Base-by-base conservation (phyloP, 2,113 vertebrate species). In the Triplophysa siluroides region DNA sequence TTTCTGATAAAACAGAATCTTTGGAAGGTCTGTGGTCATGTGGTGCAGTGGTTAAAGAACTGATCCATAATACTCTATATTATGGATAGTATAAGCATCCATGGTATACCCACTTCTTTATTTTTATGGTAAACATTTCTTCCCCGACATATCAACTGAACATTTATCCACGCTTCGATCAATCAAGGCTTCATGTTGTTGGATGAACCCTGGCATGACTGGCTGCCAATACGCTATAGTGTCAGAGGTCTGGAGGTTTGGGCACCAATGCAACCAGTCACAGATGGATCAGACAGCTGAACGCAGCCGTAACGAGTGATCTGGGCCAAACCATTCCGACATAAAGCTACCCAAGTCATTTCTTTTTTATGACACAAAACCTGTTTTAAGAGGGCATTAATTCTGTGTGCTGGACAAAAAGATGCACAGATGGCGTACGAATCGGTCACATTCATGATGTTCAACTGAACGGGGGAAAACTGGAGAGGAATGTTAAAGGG, bases 251-350 rank as follows among this genome's bases (percentile, higher is more conserved):
- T 78, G 63, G 29, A 81, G 63, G 63, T 54, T 16, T 19, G 62
- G 58, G 56, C 70, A 79, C 76, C 76, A 41, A 58, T 70, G 83
- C 64, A 72, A 56, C 79, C 79, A 81, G 79, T 81, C 70, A 65
- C 83, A 81, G 79, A 84, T 84, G 83, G 79, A 84, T 78, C 63
- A 67, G 83, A 84, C 78, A 84, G 83, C 63, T 75, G 79, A 84
- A 67, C 80, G 63, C 70, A 79, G 79, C 58, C 77, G 12, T 73
- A 75, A 81, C 16, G 29, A 84, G 83, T 43, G 63, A 10, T 14
- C 38, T 52, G 61, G 76, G 76, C 83, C 83, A 79, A 84, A 58
- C 67, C 23, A 62, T 65, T 73, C 41, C 19, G 33, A 83, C 23
- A 81, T 74, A 74, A 76, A 81, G 54, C 62, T 78, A 65, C 70